Evolutionary conservation across 2,113 vertebrate species (phyloP).

Genomic region (Calyptomena viridis): DNA sequence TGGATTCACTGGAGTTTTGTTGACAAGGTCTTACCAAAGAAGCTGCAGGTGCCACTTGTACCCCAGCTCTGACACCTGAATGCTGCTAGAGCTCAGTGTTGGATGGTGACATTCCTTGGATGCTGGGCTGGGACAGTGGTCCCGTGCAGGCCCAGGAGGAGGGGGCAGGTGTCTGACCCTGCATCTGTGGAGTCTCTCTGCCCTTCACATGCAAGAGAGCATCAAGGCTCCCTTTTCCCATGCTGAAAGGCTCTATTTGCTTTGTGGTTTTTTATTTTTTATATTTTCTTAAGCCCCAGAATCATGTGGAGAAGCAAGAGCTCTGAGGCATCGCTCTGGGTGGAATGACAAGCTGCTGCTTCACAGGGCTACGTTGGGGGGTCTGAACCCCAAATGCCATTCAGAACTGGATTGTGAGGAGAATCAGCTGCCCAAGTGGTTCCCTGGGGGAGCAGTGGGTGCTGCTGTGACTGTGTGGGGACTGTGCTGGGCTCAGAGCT

Average conservation of each 20-base stretch:
- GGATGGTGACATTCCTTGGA: fast-evolving
- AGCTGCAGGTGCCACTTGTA: not conserved
- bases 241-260: not conserved
- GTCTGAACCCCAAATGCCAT: not conserved
- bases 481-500: not conserved
- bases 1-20: too few species aligned
- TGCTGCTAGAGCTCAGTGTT: fast-evolving
- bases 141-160: not conserved
- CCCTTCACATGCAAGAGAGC: not conserved
- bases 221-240: not conserved
- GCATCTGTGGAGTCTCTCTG: not conserved
- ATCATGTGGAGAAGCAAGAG: fast-evolving
- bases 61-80: not conserved
- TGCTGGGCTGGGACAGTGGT: not conserved
- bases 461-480: fast-evolving
- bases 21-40: not conserved
- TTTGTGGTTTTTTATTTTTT: not conserved
- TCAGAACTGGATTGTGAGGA: not conserved
- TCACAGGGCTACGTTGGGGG: not conserved
- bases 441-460: not conserved
- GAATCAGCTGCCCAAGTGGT: fast-evolving
- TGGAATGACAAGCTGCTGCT: not conserved
- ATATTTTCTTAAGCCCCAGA: not conserved
- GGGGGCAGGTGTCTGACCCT: not conserved
- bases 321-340: fast-evolving